phyloP scores from a whole-genome alignment of 2,113 vertebrate species.

The Clarias gariepinus region DNA sequence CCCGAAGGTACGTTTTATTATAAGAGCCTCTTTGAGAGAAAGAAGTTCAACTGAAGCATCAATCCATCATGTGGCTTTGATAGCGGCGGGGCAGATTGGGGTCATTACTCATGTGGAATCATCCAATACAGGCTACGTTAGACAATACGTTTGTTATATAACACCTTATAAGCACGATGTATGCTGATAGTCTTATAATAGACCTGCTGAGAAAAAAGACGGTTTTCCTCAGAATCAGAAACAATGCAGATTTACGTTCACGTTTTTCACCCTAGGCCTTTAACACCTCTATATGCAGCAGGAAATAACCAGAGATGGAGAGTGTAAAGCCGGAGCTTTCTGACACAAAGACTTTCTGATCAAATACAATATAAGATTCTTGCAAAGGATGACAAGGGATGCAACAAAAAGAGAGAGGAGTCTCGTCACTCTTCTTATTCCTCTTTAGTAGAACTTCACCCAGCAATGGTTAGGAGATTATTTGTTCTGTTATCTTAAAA shows the following conservation, averaged over 20 bases:
- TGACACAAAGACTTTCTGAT: background rate
- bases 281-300: background rate
- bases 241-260: background rate
- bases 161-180: background rate
- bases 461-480: background rate
- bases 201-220: background rate
- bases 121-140: background rate
- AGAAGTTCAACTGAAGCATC: background rate
- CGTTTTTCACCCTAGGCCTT: background rate
- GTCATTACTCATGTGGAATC: background rate
- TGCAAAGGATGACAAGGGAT: background rate
- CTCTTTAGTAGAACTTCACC: background rate
- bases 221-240: background rate
- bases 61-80: background rate
- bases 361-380: background rate
- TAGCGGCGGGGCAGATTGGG: background rate
- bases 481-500: conserved; percentile 1
- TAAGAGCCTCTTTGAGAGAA: background rate
- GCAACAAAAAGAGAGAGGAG: background rate
- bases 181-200: background rate
- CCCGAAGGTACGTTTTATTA: background rate
- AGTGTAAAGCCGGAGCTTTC: background rate
- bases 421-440: background rate
- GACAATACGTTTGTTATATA: no score
- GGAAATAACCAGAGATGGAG: background rate